Base-by-base conservation (phyloP, 2,888 invertebrate species). In the Trissonchulus latispiculum region DNA sequence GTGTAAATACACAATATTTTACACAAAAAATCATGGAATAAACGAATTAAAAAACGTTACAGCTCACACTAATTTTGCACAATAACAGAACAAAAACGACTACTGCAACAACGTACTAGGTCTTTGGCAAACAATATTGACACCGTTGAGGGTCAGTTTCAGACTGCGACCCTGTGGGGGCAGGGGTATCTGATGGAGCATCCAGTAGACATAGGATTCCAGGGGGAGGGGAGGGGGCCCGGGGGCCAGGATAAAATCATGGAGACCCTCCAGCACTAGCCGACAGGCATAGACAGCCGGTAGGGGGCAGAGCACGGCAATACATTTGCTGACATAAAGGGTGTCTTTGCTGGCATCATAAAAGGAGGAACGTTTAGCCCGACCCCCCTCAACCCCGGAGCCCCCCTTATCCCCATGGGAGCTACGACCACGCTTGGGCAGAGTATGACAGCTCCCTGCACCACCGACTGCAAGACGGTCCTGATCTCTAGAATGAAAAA, bases 331-430 rank as follows among this genome's bases (percentile, higher is more conserved):
- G 82, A 95, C 96, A 86, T 90, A 93, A 77, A 99, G 88, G 85
- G 91, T 91, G 86, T 97, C 96, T 87, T 93, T 93, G 84, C 90
- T 89, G 81, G 92, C 90, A 85, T 96, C 95, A 85, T 93, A 97
- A 83, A 83, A 81, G 29, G 82, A 79, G 2, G 80, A 78, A 35
- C 81, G 75, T 73, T 82, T 80, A 23, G 48, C 48, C n/a, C n/a
- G n/a, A n/a, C n/a, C n/a, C n/a, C n/a, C n/a, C n/a, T n/a, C n/a
- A n/a, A n/a, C n/a, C 48, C 8, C 8, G 8, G 48, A 15, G 8
- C 8, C 8, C 8, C 48, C 48, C 48, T 8, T 23, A 48, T 8
- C 48, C 8, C 8, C 8, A 8, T 15, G 48, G 23, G 8, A 77
- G 33, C 76, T 75, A 36, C 78, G 75, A 61, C 76, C 75, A 48